These are phyloP conservation scores for Panthera uncia DNA, from an alignment of 2,113 vertebrate genomes.

Conservation along the genomic window DNA sequence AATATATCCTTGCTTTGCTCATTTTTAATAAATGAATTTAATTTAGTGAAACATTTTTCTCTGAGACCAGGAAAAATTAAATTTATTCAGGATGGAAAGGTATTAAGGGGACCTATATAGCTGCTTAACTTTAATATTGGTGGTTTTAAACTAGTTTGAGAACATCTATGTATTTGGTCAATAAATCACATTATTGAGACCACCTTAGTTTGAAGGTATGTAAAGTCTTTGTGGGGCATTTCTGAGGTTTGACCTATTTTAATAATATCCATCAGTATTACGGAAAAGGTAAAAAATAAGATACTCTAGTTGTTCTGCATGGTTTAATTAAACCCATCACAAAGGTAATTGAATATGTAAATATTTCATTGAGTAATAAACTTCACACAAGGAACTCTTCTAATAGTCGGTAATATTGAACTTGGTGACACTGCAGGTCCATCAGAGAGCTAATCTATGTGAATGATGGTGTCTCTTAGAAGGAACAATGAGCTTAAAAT, in stretches of 20 bases:
- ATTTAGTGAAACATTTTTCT: conserved; percentile 77
- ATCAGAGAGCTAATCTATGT: neutral
- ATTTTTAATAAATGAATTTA: conserved; percentile 78
- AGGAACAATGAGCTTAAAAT: neutral
- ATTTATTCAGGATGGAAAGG: conserved; percentile 68
- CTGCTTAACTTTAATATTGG: conserved; percentile 55
- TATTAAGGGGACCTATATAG: conserved; percentile 55
- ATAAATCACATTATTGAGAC: neutral
- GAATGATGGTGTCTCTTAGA: neutral
- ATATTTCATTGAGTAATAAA: conserved; percentile 52
- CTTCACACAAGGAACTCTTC: neutral
- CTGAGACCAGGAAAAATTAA: conserved; percentile 71
- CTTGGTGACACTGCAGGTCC: neutral
- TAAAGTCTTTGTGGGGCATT: conserved; percentile 43
- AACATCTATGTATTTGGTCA: conserved; percentile 29
- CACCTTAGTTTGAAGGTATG: conserved; percentile 36
- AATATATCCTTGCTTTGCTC: conserved; percentile 66
- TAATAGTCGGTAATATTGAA: neutral
- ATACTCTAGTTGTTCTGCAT: conserved; percentile 15
- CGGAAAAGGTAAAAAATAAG: conserved; percentile 40
- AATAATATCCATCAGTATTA: conserved; percentile 37
- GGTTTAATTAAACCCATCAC: conserved; percentile 41
- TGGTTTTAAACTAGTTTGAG: conserved; percentile 64
- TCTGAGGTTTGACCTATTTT: conserved; percentile 21
- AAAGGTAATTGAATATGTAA: neutral